phyloP scores from a whole-genome alignment of 2,888 invertebrate genomes.

The Cerastoderma edule region DNA sequence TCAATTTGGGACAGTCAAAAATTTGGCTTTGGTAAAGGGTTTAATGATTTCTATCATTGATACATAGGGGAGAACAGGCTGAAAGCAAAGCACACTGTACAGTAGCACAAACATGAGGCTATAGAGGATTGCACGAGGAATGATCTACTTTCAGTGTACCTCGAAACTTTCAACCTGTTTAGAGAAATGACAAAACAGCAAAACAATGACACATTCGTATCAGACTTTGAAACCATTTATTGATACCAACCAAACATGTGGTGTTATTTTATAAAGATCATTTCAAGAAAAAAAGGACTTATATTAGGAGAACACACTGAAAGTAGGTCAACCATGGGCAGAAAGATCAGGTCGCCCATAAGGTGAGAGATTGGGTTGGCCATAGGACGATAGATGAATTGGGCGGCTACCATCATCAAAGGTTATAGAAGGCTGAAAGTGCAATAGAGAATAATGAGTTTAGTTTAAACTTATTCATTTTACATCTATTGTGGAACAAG shows the following conservation, averaged over 20 bases:
- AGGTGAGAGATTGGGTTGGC: no score
- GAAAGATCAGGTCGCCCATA: neutral
- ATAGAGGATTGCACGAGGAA: neutral
- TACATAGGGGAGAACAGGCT: no score
- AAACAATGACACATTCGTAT: neutral
- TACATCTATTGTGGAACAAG: no score
- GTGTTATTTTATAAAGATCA: neutral
- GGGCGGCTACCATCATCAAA: constrained; percentile 47
- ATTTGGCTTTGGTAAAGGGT: neutral
- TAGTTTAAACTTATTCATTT: no score
- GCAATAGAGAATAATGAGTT: constrained; percentile 15
- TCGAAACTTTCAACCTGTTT: constrained; percentile 42
- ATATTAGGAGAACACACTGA: constrained; percentile 37
- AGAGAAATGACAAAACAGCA: constrained; percentile 25
- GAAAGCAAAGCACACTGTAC: constrained; percentile 54
- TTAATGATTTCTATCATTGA: no score
- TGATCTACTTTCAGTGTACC: constrained; percentile 53
- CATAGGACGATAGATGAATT: no score
- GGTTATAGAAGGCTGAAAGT: constrained; percentile 25
- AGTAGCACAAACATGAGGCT: constrained; percentile 28
- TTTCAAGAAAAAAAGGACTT: neutral
- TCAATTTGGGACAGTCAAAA: neutral
- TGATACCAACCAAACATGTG: neutral
- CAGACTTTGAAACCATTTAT: constrained; percentile 4
- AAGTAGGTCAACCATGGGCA: constrained; percentile 25